Evolutionary conservation across 2,113 vertebrate species (phyloP), one percentile per base, ranked within the genome.

Genomic region (Bubalus kerabau): DNA sequence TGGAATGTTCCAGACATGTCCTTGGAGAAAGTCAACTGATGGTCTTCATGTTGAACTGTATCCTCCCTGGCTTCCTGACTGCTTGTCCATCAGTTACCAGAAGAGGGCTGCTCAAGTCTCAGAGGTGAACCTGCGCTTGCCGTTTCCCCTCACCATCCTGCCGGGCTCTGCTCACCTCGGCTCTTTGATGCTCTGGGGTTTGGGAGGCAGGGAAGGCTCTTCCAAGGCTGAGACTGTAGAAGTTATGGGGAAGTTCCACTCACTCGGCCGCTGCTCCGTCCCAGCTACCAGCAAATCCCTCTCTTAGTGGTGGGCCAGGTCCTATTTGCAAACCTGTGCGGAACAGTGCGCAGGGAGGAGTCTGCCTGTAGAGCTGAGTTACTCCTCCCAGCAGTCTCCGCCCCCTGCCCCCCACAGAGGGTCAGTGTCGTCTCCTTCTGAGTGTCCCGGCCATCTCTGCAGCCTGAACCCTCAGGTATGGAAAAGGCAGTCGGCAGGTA

Each of bases 321-420:
- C 54, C 30, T 8, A 0, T 11, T 13, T 15, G 8, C 87, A 43
- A 21, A 19, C 2, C 6, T 2, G 28, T 59, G 43, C 9, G 5
- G 8, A 16, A 1, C 6, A 5, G 12, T 0, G 14, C 1, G 7
- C n/a, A 0, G 6, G 2, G 13, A 16, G 1, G 7, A 21, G 78
- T 32, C 48, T 7, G 87, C 36, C 7, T 0, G 30, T 8, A 24
- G 16, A 21, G 8, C 28, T 8, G 32, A 19, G 32, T 24, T 4
- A n/a, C 24, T 82, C 80, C 19, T 8, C 50, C 50, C 32, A 1
- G 28, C 9, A 32, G 32, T 24, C 30, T 32, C 46, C 2, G 0
- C 8, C 16, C 46, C 46, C 28, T 0, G 7, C 15, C 46, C 46
- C 43, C 48, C 9, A 1, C 0, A 32, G 78, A 81, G 28, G 78